Evolutionary conservation across 2,113 vertebrate species (phyloP).

Genomic region (Nymphicus hollandicus): DNA sequence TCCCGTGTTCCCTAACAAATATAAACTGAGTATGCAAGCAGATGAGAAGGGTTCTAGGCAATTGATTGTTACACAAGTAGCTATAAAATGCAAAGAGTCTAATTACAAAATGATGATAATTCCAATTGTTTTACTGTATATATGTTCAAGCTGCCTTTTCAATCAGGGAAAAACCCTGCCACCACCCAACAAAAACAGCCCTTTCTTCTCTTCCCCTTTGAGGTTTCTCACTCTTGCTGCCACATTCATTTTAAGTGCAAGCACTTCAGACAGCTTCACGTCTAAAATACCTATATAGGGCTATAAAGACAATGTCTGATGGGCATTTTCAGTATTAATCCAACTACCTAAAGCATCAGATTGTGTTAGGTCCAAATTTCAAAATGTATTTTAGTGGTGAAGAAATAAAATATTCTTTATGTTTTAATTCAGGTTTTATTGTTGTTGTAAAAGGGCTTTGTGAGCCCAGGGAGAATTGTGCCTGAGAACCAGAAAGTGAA

Average conservation of each 20-base stretch:
- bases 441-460: slow-evolving; percentile 55
- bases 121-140: background rate
- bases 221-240: background rate
- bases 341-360: background rate
- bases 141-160: background rate
- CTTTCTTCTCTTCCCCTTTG: background rate
- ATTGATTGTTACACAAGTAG: background rate
- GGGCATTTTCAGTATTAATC: background rate
- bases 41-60: background rate
- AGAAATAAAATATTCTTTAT: slow-evolving; percentile 52
- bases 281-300: background rate
- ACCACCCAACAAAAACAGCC: background rate
- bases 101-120: background rate
- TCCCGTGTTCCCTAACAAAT: background rate
- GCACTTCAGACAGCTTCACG: background rate
- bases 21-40: background rate
- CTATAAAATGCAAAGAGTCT: background rate
- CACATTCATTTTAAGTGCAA: background rate
- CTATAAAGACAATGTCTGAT: background rate
- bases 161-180: background rate
- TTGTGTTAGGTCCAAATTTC: slow-evolving; percentile 10
- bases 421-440: slow-evolving; percentile 58
- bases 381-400: slow-evolving; percentile 13
- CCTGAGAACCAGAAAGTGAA: slow-evolving; percentile 54
- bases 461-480: slow-evolving; percentile 28